Evolutionary conservation across 1,140 invertebrate genomes (phyloP), one percentile per base, ranked within the genome.

Genomic region (Cyrtorhinus lividipennis): DNA sequence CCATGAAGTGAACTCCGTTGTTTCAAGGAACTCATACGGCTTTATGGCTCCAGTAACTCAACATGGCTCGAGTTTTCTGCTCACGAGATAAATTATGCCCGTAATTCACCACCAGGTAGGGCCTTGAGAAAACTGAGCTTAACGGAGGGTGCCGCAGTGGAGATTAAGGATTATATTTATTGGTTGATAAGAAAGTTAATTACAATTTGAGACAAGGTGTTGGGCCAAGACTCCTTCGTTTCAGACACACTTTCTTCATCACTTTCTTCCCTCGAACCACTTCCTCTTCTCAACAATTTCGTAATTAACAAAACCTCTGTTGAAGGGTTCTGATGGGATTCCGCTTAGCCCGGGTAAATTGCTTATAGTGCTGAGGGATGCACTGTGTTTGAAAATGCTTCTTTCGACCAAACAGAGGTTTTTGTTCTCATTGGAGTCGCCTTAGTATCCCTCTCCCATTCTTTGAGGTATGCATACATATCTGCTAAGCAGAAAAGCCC

Each of bases 131-230:
- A 38, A 15, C 5, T 8, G 30, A 8, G 30, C 15, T 38, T 15
- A 38, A 38, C 30, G 30, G 15, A 15, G 30, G 15, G 30, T 15
- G 30, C 5, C 5, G 30, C 30, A 8, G 5, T 53, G 48, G 18
- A 53, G 48, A 53, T 53, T 53, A 53, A 53, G 20, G 48, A 22
- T 22, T 12, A 53, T 53, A 53, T 53, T 53, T 53, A 53, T 53
- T 53, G 20, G 48, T 53, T 12, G 48, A 53, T 53, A 53, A 53
- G 48, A 53, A 53, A 53, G 48, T 53, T 53, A 53, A 53, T 53
- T 53, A 53, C 48, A 13, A 53, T 53, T 53, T 53, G 48, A 53
- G 48, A 22, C 20, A 10, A 20, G 10, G 3, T 38, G 5, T 38
- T 20, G 48, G 8, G 5, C 3, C 48, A 53, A 20, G 48, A 53